Base-by-base conservation (phyloP, 2,888 invertebrate genomes). In the Oscheius sp. region DNA sequence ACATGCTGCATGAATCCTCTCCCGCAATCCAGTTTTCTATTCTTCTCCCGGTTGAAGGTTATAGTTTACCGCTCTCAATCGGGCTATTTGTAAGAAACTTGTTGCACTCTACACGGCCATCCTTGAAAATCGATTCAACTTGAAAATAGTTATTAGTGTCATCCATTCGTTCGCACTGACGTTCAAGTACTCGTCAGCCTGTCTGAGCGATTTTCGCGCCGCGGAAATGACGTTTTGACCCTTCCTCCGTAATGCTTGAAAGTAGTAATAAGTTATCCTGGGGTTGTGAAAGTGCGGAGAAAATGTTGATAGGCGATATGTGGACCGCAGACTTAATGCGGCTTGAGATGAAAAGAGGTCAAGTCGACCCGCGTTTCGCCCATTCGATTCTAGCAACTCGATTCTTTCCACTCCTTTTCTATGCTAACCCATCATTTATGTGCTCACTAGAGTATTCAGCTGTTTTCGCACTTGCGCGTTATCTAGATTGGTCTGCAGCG, bases 271-370 rank as follows among this genome's bases (percentile, higher is more conserved):
- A 21, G 21, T 21, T 21, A 21, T 21, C 21, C 21, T 21, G 21
- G 21, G 21, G 21, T 21, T 21, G 21, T 21, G 21, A 21, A 21
- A 21, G 21, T 21, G 21, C 21, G 42, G 42, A 42, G 42, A 42
- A 21, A 42, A 42, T 42, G 42, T 42, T 42, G 42, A 42, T 42
- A 42, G 48, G 55, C 55, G 53, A 33, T 53, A 51, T 35, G 32
- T 35, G 68, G 68, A 55, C 10, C 55, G 68, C 68, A 53, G 53
- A 55, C 53, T 55, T 68, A 68, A 68, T 68, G 68, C 68, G 68
- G 55, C 37, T 68, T 55, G 68, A 55, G 55, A 55, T 68, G 68
- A 42, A 68, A 68, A 55, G 68, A 68, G 68, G 68, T 68, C 68
- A 68, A 68, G 68, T 68, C 68, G 68, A 42, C 42, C 63, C 48